Conservation (phyloP, 30 jellyfish, hydroid and myxozoan genomes). For the Morbakka virulenta region DNA sequence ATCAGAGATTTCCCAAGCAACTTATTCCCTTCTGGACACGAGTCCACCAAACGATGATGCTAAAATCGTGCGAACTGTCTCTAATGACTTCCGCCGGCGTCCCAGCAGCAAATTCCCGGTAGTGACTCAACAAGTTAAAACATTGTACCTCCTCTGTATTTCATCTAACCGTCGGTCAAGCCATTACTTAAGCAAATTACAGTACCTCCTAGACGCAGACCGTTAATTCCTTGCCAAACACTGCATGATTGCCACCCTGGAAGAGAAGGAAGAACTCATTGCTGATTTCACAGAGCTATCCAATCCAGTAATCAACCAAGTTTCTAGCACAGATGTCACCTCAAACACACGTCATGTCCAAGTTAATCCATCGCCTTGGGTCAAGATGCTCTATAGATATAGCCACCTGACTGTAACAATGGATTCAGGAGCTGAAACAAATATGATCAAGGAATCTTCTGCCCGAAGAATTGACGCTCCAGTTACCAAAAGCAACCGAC, state of each 20-base stretch:
- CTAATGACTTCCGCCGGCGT: neutral
- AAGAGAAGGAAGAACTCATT: neutral
- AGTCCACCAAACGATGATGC: neutral
- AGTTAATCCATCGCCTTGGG: conserved; percentile 6
- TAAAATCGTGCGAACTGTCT: conserved; percentile 4
- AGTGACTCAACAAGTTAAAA: neutral
- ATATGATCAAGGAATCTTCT: no score
- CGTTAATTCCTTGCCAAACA: neutral
- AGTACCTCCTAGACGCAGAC: neutral
- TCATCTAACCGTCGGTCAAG: neutral
- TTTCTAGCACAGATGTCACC: neutral
- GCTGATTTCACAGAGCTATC: neutral
- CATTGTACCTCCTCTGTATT: neutral
- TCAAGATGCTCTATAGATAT: neutral
- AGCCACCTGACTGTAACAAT: neutral
- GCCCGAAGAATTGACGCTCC: neutral
- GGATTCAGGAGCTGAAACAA: no score
- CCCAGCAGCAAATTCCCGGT: neutral
- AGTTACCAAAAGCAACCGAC: neutral
- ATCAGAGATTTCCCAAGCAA: conserved; percentile 57
- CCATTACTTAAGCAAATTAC: conserved; percentile 20
- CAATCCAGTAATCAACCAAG: neutral
- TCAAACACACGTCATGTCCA: conserved; percentile 16
- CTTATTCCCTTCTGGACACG: conserved; percentile 20
- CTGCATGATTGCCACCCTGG: neutral